These are phyloP conservation scores for Hirudo medicinalis DNA, from an alignment of 1,140 invertebrate species.

Conservation along the genomic window DNA sequence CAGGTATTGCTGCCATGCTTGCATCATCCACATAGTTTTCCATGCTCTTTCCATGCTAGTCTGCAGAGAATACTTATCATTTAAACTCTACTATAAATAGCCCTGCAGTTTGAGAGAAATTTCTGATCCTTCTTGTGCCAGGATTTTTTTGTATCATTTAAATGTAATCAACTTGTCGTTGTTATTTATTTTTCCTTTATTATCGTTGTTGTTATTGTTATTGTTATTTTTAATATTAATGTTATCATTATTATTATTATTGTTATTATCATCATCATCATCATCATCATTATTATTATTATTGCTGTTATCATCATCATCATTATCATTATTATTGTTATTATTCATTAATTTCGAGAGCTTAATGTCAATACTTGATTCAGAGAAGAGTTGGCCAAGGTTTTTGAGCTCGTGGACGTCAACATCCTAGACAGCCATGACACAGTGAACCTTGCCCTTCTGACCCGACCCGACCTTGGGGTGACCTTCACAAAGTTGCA, in stretches of 20 bases:
- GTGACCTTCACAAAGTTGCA: slow-evolving; percentile 37
- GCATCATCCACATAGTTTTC: too few relatives aligned
- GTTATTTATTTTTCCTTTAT: background rate
- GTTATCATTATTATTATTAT: background rate
- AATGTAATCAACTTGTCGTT: too few relatives aligned
- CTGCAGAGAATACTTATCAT: background rate
- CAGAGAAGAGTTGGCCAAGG: slow-evolving; percentile 34
- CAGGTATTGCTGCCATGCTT: too few relatives aligned
- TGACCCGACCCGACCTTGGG: slow-evolving; percentile 41
- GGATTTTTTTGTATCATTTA: too few relatives aligned
- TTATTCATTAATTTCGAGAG: background rate
- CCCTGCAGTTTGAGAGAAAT: background rate
- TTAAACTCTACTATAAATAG: background rate
- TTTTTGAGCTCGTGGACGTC: slow-evolving; percentile 39
- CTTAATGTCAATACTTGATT: background rate
- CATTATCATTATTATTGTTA: background rate
- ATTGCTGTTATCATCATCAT: background rate
- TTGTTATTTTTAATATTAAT: background rate
- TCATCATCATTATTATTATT: background rate
- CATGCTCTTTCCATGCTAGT: too few relatives aligned
- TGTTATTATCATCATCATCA: background rate
- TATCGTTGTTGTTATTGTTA: background rate
- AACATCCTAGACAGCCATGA: slow-evolving; percentile 40
- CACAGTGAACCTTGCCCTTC: slow-evolving; percentile 28
- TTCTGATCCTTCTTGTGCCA: too few relatives aligned